phyloP scores from a whole-genome alignment of 2,797 vertebrate species.

The Ceyx erithaca region DNA sequence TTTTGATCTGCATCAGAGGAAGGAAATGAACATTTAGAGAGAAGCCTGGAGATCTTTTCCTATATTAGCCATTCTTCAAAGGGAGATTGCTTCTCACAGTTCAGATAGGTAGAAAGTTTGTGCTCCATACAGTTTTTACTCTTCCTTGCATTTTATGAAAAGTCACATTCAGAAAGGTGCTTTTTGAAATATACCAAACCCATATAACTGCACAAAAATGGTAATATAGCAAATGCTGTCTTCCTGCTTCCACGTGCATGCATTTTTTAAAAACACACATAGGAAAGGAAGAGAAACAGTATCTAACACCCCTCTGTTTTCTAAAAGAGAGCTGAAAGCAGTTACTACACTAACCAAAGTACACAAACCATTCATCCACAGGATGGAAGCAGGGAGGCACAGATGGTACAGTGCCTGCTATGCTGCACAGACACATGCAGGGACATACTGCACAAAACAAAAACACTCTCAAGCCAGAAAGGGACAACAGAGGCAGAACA shows the following conservation, averaged over 20 bases:
- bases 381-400: background rate
- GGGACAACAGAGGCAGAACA: background rate
- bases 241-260: background rate
- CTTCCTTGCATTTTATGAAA: background rate
- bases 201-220: background rate
- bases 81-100: background rate
- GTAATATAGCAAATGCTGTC: background rate
- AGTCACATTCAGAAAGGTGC: background rate
- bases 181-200: background rate
- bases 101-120: background rate
- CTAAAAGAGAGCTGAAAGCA: background rate
- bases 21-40: background rate
- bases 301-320: background rate
- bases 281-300: background rate
- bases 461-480: background rate
- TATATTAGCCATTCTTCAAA: background rate
- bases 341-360: background rate
- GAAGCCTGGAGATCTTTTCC: background rate
- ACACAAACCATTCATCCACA: background rate
- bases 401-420: background rate
- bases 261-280: background rate
- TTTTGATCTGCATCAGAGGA: background rate
- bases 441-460: background rate
- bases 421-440: background rate
- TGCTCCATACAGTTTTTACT: background rate